Evolutionary conservation across 2,888 invertebrate species (phyloP).

Genomic region (Cetonia aurata): DNA sequence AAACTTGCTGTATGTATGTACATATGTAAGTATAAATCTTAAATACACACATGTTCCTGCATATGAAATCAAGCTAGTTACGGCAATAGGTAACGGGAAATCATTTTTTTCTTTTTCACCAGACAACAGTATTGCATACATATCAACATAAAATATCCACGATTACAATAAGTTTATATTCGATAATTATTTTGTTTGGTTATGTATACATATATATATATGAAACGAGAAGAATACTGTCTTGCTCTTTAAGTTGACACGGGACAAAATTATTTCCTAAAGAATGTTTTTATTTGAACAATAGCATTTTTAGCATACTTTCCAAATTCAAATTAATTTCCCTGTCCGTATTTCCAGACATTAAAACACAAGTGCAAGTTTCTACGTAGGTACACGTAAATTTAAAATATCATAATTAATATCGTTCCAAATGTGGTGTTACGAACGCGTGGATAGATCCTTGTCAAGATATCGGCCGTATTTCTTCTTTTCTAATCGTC

Average conservation of each 20-base stretch:
- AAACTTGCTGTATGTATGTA: neutral
- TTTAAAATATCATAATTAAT: constrained; percentile 43
- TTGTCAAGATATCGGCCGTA: constrained; percentile 40
- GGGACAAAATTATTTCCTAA: too few species aligned
- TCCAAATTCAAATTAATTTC: too few species aligned
- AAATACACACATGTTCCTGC: constrained; percentile 33
- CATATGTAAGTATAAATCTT: neutral
- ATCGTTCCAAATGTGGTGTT: constrained; percentile 37
- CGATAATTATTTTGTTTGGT: too few species aligned
- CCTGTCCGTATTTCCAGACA: too few species aligned
- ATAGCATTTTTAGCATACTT: too few species aligned
- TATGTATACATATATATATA: too few species aligned
- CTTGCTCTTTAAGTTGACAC: too few species aligned
- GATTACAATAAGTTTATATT: too few species aligned
- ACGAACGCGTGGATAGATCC: constrained; percentile 42
- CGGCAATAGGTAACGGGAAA: constrained; percentile 31
- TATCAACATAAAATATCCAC: too few species aligned
- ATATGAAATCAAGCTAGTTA: constrained; percentile 30
- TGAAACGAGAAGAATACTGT: too few species aligned
- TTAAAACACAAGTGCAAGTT: neutral
- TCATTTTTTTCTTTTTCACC: neutral
- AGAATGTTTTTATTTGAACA: too few species aligned
- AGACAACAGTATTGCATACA: neutral
- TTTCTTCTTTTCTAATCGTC: constrained; percentile 34
- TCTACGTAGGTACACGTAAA: constrained; percentile 1